Evolutionary conservation across 2,888 invertebrate species (phyloP).

Genomic region (Charanyca ferruginea): DNA sequence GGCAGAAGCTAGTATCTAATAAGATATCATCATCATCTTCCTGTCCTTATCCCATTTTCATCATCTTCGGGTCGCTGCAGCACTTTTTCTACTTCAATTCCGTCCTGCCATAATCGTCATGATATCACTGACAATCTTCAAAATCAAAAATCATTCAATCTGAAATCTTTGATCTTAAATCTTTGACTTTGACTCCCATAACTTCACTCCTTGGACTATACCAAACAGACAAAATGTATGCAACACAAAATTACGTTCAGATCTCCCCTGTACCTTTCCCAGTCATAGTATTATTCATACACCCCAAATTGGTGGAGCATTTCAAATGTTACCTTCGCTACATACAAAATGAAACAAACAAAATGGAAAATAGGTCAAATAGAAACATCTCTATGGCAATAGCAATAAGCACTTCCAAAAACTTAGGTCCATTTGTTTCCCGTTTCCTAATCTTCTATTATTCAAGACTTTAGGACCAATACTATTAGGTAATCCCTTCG

Average conservation of each 20-base stretch:
- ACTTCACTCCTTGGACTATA: no score
- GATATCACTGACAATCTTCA: no score
- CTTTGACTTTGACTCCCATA: no score
- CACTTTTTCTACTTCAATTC: no score
- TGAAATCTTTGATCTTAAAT: no score
- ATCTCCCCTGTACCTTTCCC: background rate
- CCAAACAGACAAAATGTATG: background rate
- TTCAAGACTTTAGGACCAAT: slow-evolving; percentile 54
- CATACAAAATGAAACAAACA: slow-evolving; percentile 30
- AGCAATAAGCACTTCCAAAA: slow-evolving; percentile 31
- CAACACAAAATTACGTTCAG: background rate
- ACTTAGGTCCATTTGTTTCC: slow-evolving; percentile 26
- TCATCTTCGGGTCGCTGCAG: no score
- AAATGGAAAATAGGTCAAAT: slow-evolving; percentile 38
- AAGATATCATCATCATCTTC: no score
- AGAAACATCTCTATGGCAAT: slow-evolving; percentile 24
- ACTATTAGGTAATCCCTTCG: slow-evolving; percentile 59
- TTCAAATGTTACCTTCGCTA: slow-evolving; percentile 14
- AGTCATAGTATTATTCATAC: slow-evolving; percentile 21
- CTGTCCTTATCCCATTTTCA: no score
- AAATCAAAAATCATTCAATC: no score
- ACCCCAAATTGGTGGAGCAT: background rate
- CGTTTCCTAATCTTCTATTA: slow-evolving; percentile 41
- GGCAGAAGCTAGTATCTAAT: no score
- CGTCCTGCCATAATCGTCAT: no score